Base-by-base conservation (phyloP, 2,888 invertebrate species). In the Carcina quercana region DNA sequence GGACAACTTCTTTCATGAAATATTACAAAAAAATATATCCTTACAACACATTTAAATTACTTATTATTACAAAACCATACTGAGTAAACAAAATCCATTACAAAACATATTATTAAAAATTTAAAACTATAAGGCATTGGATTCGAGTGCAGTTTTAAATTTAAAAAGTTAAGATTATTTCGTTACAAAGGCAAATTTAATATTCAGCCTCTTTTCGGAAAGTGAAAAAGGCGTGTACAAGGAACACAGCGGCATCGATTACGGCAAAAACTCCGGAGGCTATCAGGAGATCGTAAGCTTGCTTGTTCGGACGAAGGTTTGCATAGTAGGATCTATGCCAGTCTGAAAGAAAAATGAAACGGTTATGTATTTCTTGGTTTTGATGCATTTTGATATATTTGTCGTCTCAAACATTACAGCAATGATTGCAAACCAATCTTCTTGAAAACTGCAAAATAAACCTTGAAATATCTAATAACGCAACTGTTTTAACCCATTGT, bases 211-310 rank as follows among this genome's bases (percentile, higher is more conserved):
- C 83, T 48, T 78, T 74, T 53, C 75, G 86, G 53, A 88, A 86
- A 1, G 88, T 88, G 31, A 89, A 64, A 53, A 87, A 79, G 15
- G 89, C 86, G 54, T 91, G 91, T 7, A 85, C 55, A 27, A 87
- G 74, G 59, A 89, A 90, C 7, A 89, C 83, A 1, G 76, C 62
- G 0, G 86, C 87, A 50, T 89, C 86, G 32, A 88, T 58, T 38
- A 89, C 85, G 6, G 90, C 85, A 49, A 90, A 88, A 19, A 89
- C 84, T 14, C 88, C 87, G 1, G 88, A 88, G 2, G 88, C 84
- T 39, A 89, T 86, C 51, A 91, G 76, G 68, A 91, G 87, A 49
- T 89, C 89, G 72, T 89, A 86, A 51, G 89, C 87, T 53, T 86
- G 86, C 56, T 90, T 89, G 59, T 88, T 87, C 7, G 90, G 88